Percentiles rank a stretch among this genome's conserved stretches.
These are phyloP conservation scores for Gavialis gangeticus DNA, from an alignment of 2,113 vertebrate species.

Conservation along the genomic window DNA sequence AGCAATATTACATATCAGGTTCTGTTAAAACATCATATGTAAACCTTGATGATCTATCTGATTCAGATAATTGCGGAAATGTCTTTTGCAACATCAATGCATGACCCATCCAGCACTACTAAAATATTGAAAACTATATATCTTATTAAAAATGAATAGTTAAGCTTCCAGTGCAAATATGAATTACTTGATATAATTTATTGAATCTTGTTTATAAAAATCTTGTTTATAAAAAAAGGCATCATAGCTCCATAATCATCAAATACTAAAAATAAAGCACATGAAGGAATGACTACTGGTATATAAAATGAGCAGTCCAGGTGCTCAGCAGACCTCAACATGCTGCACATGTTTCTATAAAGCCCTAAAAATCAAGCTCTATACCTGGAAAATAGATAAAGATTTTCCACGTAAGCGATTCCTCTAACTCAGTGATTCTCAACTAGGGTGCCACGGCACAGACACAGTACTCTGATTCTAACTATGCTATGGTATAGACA, in stretches of 20 bases:
- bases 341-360: background rate
- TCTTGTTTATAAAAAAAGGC: background rate
- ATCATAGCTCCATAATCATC: background rate
- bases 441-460: no score
- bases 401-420: background rate
- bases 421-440: no score
- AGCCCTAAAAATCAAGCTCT: background rate
- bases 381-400: background rate
- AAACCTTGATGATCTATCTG: background rate
- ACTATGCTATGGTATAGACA: no score
- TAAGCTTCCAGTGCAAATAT: background rate
- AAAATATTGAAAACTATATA: background rate
- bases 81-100: background rate
- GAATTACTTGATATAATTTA: background rate
- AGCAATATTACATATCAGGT: conserved; percentile 47
- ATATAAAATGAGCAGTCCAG: background rate
- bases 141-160: background rate
- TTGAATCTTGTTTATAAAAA: background rate
- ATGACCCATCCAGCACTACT: conserved; percentile 8
- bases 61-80: background rate
- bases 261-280: background rate
- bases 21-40: conserved; percentile 15
- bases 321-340: background rate
- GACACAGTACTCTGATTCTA: no score
- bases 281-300: background rate